Evolutionary conservation across 1,140 invertebrate genomes (phyloP), one percentile per base, ranked within the genome.

Genomic region (Episyrphus balteatus): DNA sequence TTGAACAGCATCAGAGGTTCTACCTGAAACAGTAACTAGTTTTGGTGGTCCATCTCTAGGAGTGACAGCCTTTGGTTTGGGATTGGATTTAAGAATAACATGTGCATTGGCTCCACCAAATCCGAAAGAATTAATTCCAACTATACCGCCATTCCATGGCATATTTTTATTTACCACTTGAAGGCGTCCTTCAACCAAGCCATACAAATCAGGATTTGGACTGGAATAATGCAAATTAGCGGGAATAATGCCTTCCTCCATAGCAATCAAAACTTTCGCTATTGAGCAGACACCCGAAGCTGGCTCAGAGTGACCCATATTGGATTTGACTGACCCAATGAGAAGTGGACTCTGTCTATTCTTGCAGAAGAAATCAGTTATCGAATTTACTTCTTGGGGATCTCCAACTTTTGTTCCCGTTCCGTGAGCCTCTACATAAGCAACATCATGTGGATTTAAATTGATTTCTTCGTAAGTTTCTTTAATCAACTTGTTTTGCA

Each of bases 101-200:
- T 98, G 94, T 13, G 88, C 92, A 72, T 98, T 98, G 18, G 92
- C 89, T 42, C 95, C 95, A 47, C 95, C 95, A 72, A 98, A 98
- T 15, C 95, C 95, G 70, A 98, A 98, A 3, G 91, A 96, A 70
- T 97, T 98, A 2, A 98, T 60, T 7, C 80, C 93, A 32, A 89
- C 80, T 18, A 90, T 71, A 12, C 89, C 88, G 14, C 91, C 90
- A 32, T 86, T 82, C 82, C 88, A 93, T 13, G 79, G 76, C 39
- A 77, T 81, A 48, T 83, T 79, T 61, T 83, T 78, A 52, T 83
- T 76, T 3, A 98, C 86, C 26, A 96, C 91, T 74, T 90, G 81
- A 3, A 98, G 74, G 26, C 83, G 72, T 1, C 94, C 94, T 62
- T 96, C 88, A 26, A 65, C 66, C 10, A 99, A 70, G 3, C 85